Evolutionary conservation across 2,888 invertebrate species (phyloP).

Genomic region (Aleiodes alternator): DNA sequence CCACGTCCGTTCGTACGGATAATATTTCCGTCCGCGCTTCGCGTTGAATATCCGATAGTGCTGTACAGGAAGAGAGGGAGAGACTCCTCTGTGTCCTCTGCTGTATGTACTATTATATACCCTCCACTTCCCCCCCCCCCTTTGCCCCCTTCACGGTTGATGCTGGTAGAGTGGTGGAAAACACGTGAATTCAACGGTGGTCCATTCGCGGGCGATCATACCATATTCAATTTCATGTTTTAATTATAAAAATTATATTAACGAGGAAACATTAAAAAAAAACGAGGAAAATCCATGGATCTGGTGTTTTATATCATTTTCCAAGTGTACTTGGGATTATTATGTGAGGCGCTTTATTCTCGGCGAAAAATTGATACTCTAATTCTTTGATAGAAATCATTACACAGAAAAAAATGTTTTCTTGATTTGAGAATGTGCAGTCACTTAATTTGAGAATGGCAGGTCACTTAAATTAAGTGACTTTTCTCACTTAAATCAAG

Average conservation of each 20-base stretch:
- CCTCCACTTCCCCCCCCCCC: neutral
- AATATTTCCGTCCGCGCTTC: slow-evolving; percentile 44
- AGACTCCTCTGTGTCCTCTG: slow-evolving; percentile 20
- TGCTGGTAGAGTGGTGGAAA: neutral
- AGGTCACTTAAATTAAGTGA: too few relatives aligned
- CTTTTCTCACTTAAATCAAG: too few relatives aligned
- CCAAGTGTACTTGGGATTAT: neutral
- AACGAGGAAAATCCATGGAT: slow-evolving; percentile 4
- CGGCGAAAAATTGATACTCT: too few relatives aligned
- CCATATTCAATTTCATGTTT: slow-evolving; percentile 32
- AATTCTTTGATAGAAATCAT: too few relatives aligned
- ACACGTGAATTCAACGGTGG: slow-evolving; percentile 12
- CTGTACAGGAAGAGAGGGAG: slow-evolving; percentile 13
- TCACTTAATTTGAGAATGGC: too few relatives aligned
- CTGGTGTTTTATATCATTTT: neutral
- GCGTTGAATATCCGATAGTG: slow-evolving; percentile 42
- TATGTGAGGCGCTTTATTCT: too few relatives aligned
- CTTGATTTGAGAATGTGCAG: too few relatives aligned
- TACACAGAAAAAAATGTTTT: too few relatives aligned
- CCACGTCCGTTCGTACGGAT: slow-evolving; percentile 48
- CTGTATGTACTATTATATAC: slow-evolving; percentile 27
- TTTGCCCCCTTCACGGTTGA: neutral
- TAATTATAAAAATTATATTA: slow-evolving; percentile 32
- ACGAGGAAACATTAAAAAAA: neutral
- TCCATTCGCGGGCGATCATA: slow-evolving; percentile 32